Evolutionary conservation across 2,113 vertebrate genomes (phyloP), one percentile per base, ranked within the genome.

Genomic region (Galbula dea): DNA sequence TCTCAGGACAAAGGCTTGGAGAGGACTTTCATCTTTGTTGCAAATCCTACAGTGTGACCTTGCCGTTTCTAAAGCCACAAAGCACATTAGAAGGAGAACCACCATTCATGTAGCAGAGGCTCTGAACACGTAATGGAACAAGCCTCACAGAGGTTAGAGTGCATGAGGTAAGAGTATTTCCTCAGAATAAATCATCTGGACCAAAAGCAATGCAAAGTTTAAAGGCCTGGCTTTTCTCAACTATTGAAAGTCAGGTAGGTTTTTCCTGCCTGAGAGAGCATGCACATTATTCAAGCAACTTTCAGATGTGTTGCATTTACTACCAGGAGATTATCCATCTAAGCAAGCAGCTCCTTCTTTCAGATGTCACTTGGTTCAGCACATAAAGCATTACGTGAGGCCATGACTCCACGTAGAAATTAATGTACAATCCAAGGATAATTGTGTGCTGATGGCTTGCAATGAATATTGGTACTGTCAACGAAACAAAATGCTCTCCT

Each of bases 11-110:
- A 79, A 81, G 46, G 67, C 46, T 91, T 19, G 48, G 48, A 62
- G 48, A 83, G 54, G 74, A 71, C 79, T 92, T 95, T 95, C 65
- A 94, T 90, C 89, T 92, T 62, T 59, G 69, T 75, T 4, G 0
- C 78, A 95, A 88, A 88, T 88, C 54, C 85, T 67, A 15, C 54
- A 52, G 26, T 7, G 18, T 68, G 86, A 95, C 93, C 86, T 89
- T 90, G 76, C 69, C 80, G 34, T 83, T 96, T 79, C 51, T 26
- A 88, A 86, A 94, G 82, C 34, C 66, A 51, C 10, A 7, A 54
- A 71, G 43, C 68, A 78, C 12, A 9, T 43, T 30, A 67, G 58
- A 63, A 78, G 39, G 55, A 79, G 45, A 91, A 15, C 34, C 66
- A 22, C 7, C 58, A 12, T 23, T 46, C 75, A 62, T 83, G 89